These are phyloP conservation scores for Tenthredo amoena DNA, from an alignment of 2,888 invertebrate genomes.

Conservation along the genomic window DNA sequence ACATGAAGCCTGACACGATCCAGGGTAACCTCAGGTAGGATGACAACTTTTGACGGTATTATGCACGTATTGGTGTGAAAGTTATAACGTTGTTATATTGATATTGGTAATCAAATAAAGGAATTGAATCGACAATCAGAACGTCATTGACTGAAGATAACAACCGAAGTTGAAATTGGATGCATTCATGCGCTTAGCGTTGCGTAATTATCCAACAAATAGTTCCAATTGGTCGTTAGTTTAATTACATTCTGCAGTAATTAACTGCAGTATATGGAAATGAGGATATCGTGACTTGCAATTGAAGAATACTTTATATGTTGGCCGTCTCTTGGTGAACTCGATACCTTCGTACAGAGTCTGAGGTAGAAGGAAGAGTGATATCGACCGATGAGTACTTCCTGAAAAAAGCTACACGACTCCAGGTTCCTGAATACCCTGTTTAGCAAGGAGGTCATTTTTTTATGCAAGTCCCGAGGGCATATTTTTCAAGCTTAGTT, in stretches of 20 bases:
- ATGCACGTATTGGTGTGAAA: neutral
- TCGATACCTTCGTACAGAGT: neutral
- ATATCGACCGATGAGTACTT: neutral
- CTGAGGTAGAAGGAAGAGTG: neutral
- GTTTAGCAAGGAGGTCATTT: slow-evolving; percentile 24
- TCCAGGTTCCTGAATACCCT: neutral
- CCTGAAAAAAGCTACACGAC: neutral
- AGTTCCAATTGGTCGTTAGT: slow-evolving; percentile 39
- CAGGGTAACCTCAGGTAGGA: neutral
- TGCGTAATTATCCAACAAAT: slow-evolving; percentile 4
- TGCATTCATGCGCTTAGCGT: slow-evolving; percentile 9
- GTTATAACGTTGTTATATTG: neutral
- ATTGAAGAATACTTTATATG: neutral
- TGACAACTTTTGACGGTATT: neutral
- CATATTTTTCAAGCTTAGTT: slow-evolving; percentile 51
- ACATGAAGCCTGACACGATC: neutral
- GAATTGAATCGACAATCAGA: neutral
- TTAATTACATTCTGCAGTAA: slow-evolving; percentile 16
- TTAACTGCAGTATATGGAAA: neutral
- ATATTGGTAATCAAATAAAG: neutral
- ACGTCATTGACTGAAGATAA: neutral
- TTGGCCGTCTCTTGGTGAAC: neutral
- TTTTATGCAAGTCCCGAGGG: slow-evolving; percentile 41
- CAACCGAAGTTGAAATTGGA: slow-evolving; percentile 2
- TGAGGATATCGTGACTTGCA: neutral